Evolutionary conservation across 2,797 vertebrate genomes (phyloP), one percentile per base, ranked within the genome.

Genomic region (Staurois parvus): DNA sequence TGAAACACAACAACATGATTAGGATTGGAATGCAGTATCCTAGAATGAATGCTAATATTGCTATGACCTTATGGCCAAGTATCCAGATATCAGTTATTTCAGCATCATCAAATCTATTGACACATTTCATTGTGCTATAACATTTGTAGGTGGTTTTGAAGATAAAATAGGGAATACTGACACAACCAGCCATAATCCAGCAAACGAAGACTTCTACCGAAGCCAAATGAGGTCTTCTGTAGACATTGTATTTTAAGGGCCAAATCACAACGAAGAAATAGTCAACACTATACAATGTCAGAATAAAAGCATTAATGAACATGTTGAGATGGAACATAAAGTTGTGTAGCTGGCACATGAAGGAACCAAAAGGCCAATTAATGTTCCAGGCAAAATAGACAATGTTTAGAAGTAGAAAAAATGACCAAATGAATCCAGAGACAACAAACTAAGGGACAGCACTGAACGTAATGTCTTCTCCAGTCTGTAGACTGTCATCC

Each of bases 391-490:
- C 67, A 69, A 69, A 69, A 8, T 69, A 69, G 17, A 34, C 67
- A 69, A 69, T 69, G 30, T 34, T 69, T 28, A 69, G 30, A 1
- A 34, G 67, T 13, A 69, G 7, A 34, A 69, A 69, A 34, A 69
- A 4, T 32, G 67, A 69, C 17, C 17, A 69, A 34, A 69, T 32
- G 30, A 69, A 69, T 30, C 29, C 67, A 69, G 67, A 32, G 7
- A 69, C 34, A 69, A 32, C 15, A 69, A 34, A 34, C 19, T 34
- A 1, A 34, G 17, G 30, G 17, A 21, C 30, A 69, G 34, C 10
- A 66, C 64, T 66, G 64, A 66, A 4, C 64, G 64, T 11, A 66
- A 66, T 66, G n/a, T 66, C 64, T 66, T 69, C 30, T 69, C 67
- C 67, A 69, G 2, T 28, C 67, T 69, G 67, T 30, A 69, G 30